Evolutionary conservation across 1,140 invertebrate species (phyloP), one percentile per base, ranked within the genome.

Genomic region (Anastrepha obliqua): DNA sequence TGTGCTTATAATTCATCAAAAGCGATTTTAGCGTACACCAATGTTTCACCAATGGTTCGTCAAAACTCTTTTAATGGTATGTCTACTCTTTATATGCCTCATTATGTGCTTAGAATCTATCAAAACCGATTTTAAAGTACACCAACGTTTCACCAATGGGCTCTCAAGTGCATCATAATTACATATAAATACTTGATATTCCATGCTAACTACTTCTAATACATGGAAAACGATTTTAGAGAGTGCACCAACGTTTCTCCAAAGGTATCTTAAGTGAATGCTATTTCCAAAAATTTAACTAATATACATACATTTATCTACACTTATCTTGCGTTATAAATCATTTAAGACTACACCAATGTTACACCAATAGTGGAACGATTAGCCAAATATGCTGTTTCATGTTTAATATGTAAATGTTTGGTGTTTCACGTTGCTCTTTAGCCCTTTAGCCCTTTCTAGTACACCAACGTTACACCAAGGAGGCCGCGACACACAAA

Each of bases 211-310:
- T 29, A 29, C 29, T 29, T 29, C 29, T 29, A 1, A 29, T 29
- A 29, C 29, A 29, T 29, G 29, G 29, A 29, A 29, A 8, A 51
- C n/a, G 5, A 51, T 47, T 78, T 78, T 55, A n/a, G n/a, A n/a
- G n/a, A 51, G 17, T 78, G n/a, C 70, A 78, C 70, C 70, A 78
- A 78, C 3, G 44, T 78, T 78, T 78, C 70, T 51, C 44, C 70
- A 78, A 51, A 1, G 29, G 11, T 44, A 51, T 44, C n/a, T 7
- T 7, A 78, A 78, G 51, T 70, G 29, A 17, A 1, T 42, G 1
- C 2, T 70, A 78, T 47, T 51, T 8, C 13, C 2, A 2, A 51
- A 67, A 29, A 13, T 17, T 29, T 29, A n/a, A n/a, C n/a, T n/a
- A n/a, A n/a, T n/a, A n/a, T n/a, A n/a, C n/a, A n/a, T n/a, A n/a